Percentiles rank a stretch among this genome's conserved stretches.
phyloP scores from a whole-genome alignment of 2,888 invertebrate genomes.

The Aphidius colemani region DNA sequence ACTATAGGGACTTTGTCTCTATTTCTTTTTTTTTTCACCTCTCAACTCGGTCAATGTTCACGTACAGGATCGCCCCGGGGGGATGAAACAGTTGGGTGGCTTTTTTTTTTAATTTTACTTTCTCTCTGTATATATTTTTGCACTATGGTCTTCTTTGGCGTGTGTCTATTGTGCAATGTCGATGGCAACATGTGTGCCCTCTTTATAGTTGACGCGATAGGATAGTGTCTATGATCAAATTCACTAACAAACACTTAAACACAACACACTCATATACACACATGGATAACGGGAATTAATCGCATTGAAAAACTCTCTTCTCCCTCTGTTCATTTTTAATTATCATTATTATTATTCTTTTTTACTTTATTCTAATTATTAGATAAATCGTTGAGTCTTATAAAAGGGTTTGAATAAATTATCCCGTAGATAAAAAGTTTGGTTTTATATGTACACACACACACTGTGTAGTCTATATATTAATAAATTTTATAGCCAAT shows the following conservation, averaged over 20 bases:
- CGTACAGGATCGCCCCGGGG: conserved; percentile 37
- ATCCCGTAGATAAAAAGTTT: not conserved
- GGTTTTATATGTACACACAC: too few species aligned
- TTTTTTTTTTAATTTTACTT: conserved; percentile 45
- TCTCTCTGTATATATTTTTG: conserved; percentile 30
- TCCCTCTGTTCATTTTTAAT: too few species aligned
- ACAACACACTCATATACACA: conserved; percentile 18
- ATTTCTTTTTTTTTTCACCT: conserved; percentile 13
- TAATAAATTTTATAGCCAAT: not conserved
- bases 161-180: conserved; percentile 46
- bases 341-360: not conserved
- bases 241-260: too few species aligned
- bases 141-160: conserved; percentile 33
- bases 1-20: conserved; percentile 22
- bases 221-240: conserved; percentile 15
- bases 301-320: conserved; percentile 12
- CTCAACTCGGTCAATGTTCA: conserved; percentile 22
- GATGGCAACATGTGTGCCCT: conserved; percentile 53
- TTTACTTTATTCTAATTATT: conserved; percentile 24
- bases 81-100: conserved; percentile 58
- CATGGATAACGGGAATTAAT: conserved; percentile 25
- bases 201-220: conserved; percentile 27
- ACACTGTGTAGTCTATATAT: too few species aligned
- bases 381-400: conserved; percentile 13
- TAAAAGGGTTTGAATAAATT: conserved; percentile 20